Evolutionary conservation across 1,140 invertebrate genomes (phyloP).

Genomic region (Zaprionus ghesquierei): DNA sequence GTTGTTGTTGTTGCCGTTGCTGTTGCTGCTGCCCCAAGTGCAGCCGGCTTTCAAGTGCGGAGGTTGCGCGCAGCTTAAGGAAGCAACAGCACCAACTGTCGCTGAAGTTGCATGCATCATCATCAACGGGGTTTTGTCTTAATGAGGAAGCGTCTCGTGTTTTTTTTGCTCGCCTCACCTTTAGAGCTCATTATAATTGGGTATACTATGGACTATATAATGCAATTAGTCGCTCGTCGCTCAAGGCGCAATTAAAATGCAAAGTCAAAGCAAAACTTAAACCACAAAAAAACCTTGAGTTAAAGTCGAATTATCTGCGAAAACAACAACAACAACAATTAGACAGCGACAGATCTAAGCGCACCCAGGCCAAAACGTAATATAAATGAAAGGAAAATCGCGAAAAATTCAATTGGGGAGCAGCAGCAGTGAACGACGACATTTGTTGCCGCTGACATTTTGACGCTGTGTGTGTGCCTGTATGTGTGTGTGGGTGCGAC

Average conservation of each 20-base stretch:
- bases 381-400: constrained; percentile 48
- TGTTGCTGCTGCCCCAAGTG: constrained; percentile 5
- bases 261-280: not conserved
- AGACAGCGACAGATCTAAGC: constrained; percentile 29
- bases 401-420: constrained; percentile 26
- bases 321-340: constrained; percentile 62
- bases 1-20: not conserved
- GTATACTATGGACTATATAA: constrained; percentile 10
- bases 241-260: not conserved
- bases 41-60: constrained; percentile 56
- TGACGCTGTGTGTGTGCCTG: constrained; percentile 9
- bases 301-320: constrained; percentile 67
- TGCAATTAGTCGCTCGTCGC: constrained; percentile 26
- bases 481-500: constrained; percentile 34
- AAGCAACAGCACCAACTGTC: constrained; percentile 52
- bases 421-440: constrained; percentile 13
- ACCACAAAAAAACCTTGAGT: constrained; percentile 21
- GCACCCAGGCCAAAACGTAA: too few relatives aligned
- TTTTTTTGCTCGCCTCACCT: constrained; percentile 32
- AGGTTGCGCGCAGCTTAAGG: constrained; percentile 67
- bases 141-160: constrained; percentile 57
- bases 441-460: constrained; percentile 56
- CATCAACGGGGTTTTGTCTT: constrained; percentile 18
- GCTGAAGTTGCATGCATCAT: constrained; percentile 53
- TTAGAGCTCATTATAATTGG: constrained; percentile 39